Conservation (phyloP, 1,140 invertebrate genomes). For the Pomacea maculata region DNA sequence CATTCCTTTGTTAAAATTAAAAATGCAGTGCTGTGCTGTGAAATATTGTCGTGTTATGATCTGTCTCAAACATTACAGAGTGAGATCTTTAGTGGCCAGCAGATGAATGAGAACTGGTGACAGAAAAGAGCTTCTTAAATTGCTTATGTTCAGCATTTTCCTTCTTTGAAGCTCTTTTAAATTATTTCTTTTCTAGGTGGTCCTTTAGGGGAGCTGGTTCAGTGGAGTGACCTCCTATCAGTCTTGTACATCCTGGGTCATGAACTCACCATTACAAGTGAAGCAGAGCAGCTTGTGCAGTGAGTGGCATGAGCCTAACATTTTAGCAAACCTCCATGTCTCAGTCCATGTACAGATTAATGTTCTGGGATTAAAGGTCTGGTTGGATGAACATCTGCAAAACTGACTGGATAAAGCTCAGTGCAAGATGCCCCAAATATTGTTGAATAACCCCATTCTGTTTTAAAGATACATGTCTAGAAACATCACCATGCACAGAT, state of each 20-base stretch:
- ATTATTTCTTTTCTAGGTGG: constrained; percentile 50
- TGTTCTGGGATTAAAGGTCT: too few species aligned
- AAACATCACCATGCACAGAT: too few species aligned
- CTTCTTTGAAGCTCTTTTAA: not conserved
- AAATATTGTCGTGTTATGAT: not conserved
- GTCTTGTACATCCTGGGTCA: constrained; percentile 66
- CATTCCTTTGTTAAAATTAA: not conserved
- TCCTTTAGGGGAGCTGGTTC: constrained; percentile 65
- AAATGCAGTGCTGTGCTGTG: not conserved
- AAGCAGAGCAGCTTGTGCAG: constrained; percentile 60
- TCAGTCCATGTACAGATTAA: too few species aligned
- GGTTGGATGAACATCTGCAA: too few species aligned
- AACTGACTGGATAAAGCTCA: too few species aligned
- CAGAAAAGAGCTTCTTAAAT: too few species aligned
- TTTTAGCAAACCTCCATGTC: not conserved
- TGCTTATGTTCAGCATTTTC: not conserved
- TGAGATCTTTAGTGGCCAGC: not conserved
- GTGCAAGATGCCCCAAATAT: too few species aligned
- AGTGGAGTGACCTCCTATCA: constrained; percentile 66
- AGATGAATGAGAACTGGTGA: too few species aligned
- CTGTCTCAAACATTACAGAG: too few species aligned
- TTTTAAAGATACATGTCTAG: too few species aligned
- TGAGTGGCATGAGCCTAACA: constrained; percentile 31
- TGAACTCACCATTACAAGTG: constrained; percentile 64
- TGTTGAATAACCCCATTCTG: too few species aligned